Base-by-base conservation (phyloP, 2,888 invertebrate genomes). In the Clanis bilineata region DNA sequence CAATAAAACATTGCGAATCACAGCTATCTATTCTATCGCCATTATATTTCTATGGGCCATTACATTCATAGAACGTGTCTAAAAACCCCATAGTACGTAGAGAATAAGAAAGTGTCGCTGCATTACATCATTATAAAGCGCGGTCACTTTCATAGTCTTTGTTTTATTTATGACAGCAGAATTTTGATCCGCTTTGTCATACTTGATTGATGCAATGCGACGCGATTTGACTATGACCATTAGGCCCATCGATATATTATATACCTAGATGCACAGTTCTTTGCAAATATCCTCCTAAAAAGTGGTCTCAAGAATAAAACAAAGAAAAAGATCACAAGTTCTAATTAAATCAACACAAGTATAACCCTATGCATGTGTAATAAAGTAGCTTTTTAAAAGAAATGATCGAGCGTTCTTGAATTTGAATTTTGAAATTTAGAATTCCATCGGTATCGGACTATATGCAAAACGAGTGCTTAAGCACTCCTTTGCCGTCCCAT, bases 151-250 rank as follows among this genome's bases (percentile, higher is more conserved):
- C 21, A 38, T 28, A 28, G 12, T 21, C 45, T 57, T 57, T 57
- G 57, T 57, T 38, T 57, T 57, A 38, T 47, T 57, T 47, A 57
- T 57, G 57, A 38, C 38, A 38, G 12, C 36, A 45, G 22, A 28
- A 23, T 36, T 47, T 45, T 47, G 43, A 32, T 21, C 43, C 45
- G 38, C 21, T 28, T 18, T 38, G 45, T 12, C 43, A 32, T 25
- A 59, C 55, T 36, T 36, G 9, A 55, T 2, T 44, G 12, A 28
- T 12, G 45, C 43, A 44, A 57, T 22, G 36, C 45, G 22, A 57
- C 15, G 51, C 51, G 51, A 32, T 32, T 7, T 28, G 51, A 51
- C 28, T 51, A 10, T 28, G 28, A n/a, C 15, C 12, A 22, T 41
- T 18, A 25, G 12, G 25, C 3, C 18, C 18, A 5, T 41, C 6